Percentiles rank a stretch among this genome's conserved stretches.
Conservation (phyloP, 2,113 vertebrate species). For the Felis chaus region DNA sequence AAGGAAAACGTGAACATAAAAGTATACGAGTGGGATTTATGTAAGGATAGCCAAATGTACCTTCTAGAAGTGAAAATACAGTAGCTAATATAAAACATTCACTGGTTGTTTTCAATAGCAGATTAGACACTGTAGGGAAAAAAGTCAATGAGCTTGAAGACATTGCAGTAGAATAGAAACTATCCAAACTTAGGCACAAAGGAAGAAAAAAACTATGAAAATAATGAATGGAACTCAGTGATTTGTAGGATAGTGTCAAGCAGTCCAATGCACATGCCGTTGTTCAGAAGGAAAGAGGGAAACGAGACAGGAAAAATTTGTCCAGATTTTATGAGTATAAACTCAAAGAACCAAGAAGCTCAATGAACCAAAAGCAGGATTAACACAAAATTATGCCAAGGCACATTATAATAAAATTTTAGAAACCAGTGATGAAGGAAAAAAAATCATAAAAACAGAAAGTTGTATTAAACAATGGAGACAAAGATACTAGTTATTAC, state of each 20-base stretch:
- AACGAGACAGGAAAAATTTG: neutral
- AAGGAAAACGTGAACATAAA: conserved; percentile 15
- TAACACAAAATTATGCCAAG: neutral
- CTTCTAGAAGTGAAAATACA: conserved; percentile 36
- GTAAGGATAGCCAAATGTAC: neutral
- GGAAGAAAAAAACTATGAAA: neutral
- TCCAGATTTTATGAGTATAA: neutral
- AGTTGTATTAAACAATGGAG: neutral
- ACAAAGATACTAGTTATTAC: neutral
- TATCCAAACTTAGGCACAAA: neutral
- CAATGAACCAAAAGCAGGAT: neutral
- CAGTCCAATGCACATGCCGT: neutral
- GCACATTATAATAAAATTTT: neutral
- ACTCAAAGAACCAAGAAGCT: neutral
- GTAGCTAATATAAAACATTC: neutral
- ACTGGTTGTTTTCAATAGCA: neutral
- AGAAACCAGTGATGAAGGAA: neutral
- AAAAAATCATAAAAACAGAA: conserved; percentile 2
- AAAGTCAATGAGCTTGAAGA: neutral
- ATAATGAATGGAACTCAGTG: neutral
- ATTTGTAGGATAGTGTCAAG: neutral
- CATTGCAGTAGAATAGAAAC: neutral
- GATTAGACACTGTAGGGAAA: neutral
- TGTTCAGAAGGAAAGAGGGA: neutral
- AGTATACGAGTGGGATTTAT: neutral